Base-by-base conservation (phyloP, 2,888 invertebrate species). In the Mesorhabditis sp. region DNA sequence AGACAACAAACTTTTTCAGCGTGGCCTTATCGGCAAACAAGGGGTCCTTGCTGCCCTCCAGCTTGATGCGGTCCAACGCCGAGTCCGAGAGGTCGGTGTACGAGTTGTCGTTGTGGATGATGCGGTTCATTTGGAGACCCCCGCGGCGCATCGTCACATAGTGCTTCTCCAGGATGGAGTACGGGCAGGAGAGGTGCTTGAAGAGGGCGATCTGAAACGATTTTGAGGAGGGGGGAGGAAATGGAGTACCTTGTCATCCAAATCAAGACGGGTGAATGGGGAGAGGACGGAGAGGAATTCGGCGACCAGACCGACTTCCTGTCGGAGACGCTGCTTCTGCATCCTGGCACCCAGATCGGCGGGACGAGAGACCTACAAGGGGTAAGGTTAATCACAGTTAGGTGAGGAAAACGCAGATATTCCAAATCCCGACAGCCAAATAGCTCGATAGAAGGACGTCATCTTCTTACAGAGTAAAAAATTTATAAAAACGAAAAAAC, bases 101-200 rank as follows among this genome's bases (percentile, higher is more conserved):
- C 4, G 76, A 70, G 41, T 74, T 74, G 62, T 78, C 76, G 0
- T 72, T 71, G 43, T 74, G 71, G 13, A 73, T 74, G 4, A 78
- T 61, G 71, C 77, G 74, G 28, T 80, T 74, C 2, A 58, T 68
- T 15, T 72, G 65, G 5, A 80, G 67, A 45, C 80, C 80, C 50
- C 77, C 75, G 41, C 68, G 65, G 43, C 71, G 67, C 73, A 79
- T 75, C 2, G 81, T 80, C 43, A 74, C 69, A 70, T 79, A 82
- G 65, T 81, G 78, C 71, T 81, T 81, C 67, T 82, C 82, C 41
- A 82, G 64, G 65, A 80, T 75, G 7, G 77, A 76, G 64, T 77
- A 74, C 1, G 76, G 72, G 13, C 77, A 74, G 0, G 79, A 74
- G 45, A 81, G 73, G 45, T 73, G 69, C 65, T 74, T 77, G 50